Evolutionary conservation across 2,113 vertebrate species (phyloP), one percentile per base, ranked within the genome.

Genomic region (Thamnaconus septentrionalis): DNA sequence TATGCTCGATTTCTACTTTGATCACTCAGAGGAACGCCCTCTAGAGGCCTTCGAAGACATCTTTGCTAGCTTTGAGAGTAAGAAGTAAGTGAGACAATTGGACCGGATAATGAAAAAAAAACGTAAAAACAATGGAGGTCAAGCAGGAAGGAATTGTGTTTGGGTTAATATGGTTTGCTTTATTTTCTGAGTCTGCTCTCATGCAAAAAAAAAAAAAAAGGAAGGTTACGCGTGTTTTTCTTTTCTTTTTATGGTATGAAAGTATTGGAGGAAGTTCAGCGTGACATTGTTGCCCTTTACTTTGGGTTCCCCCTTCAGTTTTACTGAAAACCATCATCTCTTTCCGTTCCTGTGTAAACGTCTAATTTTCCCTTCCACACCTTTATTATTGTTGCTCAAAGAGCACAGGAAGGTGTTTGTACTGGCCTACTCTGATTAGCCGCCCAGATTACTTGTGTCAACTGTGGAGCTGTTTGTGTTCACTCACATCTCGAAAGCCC

Each of bases 1-100:
- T 94, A 74, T 96, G 93, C 96, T 98, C 92, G 96, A 98, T 95
- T 98, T 97, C 94, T 97, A 93, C 92, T 96, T 96, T 97, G 96
- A 98, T 93, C 93, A 92, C 88, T 95, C 95, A 93, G 94, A 96
- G 91, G 97, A 98, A 90, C 94, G 93, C 92, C 90, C 93, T 93
- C 92, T 96, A 93, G 95, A 94, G 93, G 92, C 93, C 91, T 96
- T 98, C 85, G 96, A 98, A 91, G 96, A 98, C 95, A 94, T 98
- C 95, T 93, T 98, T 95, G 92, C 94, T 96, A 95, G 94, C 90
- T 97, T 92, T 94, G 95, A 96, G 90, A 96, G 87, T 93, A 98
- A 96, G 90, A 98, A 99, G 96, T 98, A 97, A 98, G 96, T 97
- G 92, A 88, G 74, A 78, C 56, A 80, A 75, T 79, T 76, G 62